Evolutionary conservation across 2,113 vertebrate species (phyloP).

Genomic region (Brachyistius frenatus): DNA sequence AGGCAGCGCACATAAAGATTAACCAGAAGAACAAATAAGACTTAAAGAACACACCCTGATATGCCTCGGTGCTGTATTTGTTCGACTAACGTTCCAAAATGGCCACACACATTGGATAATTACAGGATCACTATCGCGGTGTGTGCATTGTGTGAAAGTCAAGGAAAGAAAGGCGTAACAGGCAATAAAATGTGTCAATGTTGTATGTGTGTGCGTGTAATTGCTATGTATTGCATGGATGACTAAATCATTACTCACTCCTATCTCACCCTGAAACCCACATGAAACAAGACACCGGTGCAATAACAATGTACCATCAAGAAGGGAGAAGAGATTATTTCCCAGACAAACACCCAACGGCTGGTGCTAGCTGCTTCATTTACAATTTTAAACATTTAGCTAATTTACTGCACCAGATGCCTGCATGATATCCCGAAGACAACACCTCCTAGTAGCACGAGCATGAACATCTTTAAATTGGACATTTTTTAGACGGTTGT

Average conservation of each 20-base stretch:
- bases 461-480: not conserved
- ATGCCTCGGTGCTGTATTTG: not conserved
- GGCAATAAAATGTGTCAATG: not conserved
- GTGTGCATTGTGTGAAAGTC: not conserved
- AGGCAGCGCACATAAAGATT: no score
- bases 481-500: not conserved
- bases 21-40: no score
- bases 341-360: not conserved
- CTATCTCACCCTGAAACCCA: constrained; percentile 46
- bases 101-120: not conserved
- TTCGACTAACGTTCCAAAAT: not conserved
- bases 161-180: not conserved
- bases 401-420: not conserved
- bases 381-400: not conserved
- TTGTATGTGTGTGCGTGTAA: not conserved
- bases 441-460: not conserved
- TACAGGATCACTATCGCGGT: not conserved
- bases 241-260: constrained; percentile 58
- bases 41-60: no score
- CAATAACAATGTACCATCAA: constrained; percentile 4
- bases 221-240: constrained; percentile 18
- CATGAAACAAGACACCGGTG: constrained; percentile 15
- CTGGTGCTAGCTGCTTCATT: not conserved
- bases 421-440: not conserved
- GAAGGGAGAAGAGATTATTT: not conserved